Evolutionary conservation across 2,888 invertebrate genomes (phyloP), one percentile per base, ranked within the genome.

Genomic region (Erebia aethiops): DNA sequence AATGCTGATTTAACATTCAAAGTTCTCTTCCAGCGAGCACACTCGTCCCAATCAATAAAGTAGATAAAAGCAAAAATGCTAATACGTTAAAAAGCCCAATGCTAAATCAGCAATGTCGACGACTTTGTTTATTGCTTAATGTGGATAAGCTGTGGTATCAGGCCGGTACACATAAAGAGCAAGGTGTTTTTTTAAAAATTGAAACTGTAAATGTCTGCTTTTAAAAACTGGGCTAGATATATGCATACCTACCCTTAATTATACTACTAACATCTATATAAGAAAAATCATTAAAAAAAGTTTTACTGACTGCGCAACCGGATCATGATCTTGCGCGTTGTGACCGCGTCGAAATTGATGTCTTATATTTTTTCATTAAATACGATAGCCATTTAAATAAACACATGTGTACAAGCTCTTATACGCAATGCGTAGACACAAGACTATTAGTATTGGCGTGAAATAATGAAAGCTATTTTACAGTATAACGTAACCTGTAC

Each of bases 381-480:
- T 35, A 35, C 35, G 35, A 35, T 35, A 35, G 7, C 46, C 11
- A 46, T 46, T n/a, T 51, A 51, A 56, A 66, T 10, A 52, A 16
- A 13, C 21, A 43, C 54, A 57, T 43, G 43, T 52, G 16, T 43
- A 41, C 63, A 21, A 46, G 66, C 51, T 54, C 60, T 72, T 70
- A 76, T 74, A 82, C 77, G 79, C 77, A 74, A 77, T 78, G 81
- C 81, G 78, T 79, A 84, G 82, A 83, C 81, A 83, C 76, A 80
- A 77, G 81, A 82, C 86, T 89, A 89, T 89, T 88, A 87, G 88
- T 85, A 87, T 83, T 85, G 86, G 89, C 87, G 86, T 87, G 86
- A 87, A 90, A 89, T 89, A 90, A 89, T 89, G 87, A 84, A 86
- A 87, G 83, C 88, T 86, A 88, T 88, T 88, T 87, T 83, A 85